Evolutionary conservation across 2,797 vertebrate species (phyloP), one percentile per base, ranked within the genome.

Genomic region (Pangasius macronema): DNA sequence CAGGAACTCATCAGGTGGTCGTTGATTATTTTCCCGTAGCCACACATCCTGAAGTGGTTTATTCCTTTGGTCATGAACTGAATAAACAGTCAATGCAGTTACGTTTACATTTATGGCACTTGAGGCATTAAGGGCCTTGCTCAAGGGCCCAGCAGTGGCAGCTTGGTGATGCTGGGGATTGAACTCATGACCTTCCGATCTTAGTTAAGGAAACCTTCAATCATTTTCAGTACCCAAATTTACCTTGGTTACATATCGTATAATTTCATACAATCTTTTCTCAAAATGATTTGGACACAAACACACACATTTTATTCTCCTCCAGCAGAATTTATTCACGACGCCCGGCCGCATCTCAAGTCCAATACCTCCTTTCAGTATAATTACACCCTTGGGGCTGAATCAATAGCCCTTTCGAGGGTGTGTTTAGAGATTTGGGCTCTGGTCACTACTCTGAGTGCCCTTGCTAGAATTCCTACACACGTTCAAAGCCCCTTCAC

Each of bases 271-370:
- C 3, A 11, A 73, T 73, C 22, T 13, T 27, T 49, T 5, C 42
- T 46, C 10, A 59, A 11, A 76, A n/a, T 46, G 8, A 14, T 42
- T 73, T 42, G 36, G 18, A 70, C 39, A 42, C 22, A 5, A 72
- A 72, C 20, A 2, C 2, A 2, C 2, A 39, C 6, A 57, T 20
- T 22, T 3, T 61, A 24, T 27, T 61, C 30, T 22, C n/a, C 53
- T 57, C 90, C 86, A 76, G 46, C 87, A 86, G 90, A 88, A 89
- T 91, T 83, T 86, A 91, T 90, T 92, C 88, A 88, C 8, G 20
- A 84, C 0, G 18, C 39, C 30, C 46, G 27, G 36, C 61, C 73
- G 57, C 80, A 80, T 57, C 82, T 73, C 18, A 11, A 53, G 80
- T 63, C 82, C 72, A 51, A 83, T 84, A 82, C 55, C 79, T 61